Percentiles rank a stretch among this genome's conserved stretches.
These are phyloP conservation scores for Drosophila albomicans DNA, from an alignment of 1,140 invertebrate species.

Conservation along the genomic window DNA sequence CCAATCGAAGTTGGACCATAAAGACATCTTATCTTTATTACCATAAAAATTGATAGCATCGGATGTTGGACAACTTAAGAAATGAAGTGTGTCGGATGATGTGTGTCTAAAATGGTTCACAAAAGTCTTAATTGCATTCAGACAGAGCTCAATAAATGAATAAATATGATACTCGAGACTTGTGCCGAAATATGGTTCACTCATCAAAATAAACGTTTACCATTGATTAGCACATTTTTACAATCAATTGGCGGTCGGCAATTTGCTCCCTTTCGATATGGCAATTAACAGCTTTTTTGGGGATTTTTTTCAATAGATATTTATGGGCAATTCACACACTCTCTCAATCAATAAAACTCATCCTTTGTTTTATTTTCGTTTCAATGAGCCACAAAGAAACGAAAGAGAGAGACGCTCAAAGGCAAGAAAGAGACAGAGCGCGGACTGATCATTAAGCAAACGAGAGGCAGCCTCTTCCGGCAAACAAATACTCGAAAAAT, in stretches of 20 bases:
- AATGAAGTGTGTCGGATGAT: neutral
- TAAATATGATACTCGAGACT: slow-evolving; percentile 11
- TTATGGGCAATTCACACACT: slow-evolving; percentile 32
- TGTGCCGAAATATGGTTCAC: neutral
- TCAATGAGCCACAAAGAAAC: slow-evolving; percentile 40
- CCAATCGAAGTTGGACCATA: slow-evolving; percentile 5
- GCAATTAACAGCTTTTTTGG: slow-evolving; percentile 13
- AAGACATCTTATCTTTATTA: slow-evolving; percentile 33
- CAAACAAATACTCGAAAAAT: neutral
- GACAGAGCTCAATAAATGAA: slow-evolving; percentile 14
- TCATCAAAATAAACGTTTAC: slow-evolving; percentile 33
- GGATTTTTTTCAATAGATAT: slow-evolving; percentile 38
- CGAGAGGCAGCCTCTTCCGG: slow-evolving; percentile 5
- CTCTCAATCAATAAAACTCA: slow-evolving; percentile 16
- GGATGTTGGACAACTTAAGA: neutral
- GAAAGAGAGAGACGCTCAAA: slow-evolving; percentile 15
- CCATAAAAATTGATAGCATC: neutral
- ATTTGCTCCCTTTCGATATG: slow-evolving; percentile 5
- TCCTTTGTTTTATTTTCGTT: slow-evolving; percentile 8
- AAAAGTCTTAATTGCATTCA: slow-evolving; percentile 1
- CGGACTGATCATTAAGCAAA: slow-evolving; percentile 27
- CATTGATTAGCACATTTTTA: slow-evolving; percentile 56
- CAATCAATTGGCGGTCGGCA: slow-evolving; percentile 41
- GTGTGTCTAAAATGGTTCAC: neutral
- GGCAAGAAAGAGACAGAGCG: neutral